phyloP scores from a whole-genome alignment of 1,140 invertebrate genomes.

The Aleiodes sp. region DNA sequence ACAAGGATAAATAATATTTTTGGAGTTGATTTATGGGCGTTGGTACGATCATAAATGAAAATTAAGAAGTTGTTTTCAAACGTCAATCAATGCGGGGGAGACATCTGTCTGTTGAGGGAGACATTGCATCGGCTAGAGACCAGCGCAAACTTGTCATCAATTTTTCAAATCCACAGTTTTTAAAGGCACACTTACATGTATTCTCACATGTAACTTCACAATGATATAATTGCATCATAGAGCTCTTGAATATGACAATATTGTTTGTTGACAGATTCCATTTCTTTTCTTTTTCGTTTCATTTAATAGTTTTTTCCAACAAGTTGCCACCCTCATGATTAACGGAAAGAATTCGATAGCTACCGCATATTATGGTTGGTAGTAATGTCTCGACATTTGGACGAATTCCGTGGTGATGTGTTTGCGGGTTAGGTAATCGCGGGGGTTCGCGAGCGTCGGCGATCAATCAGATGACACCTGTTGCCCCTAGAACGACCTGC shows the following conservation, averaged over 20 bases:
- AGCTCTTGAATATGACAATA: too few species aligned
- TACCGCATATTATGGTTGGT: constrained; percentile 39
- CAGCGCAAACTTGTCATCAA: constrained; percentile 15
- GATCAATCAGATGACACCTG: constrained; percentile 68
- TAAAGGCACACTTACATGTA: neutral
- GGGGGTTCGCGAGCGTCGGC: constrained; percentile 52
- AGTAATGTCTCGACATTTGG: constrained; percentile 55
- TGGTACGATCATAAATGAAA: constrained; percentile 50
- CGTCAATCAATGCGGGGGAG: constrained; percentile 11
- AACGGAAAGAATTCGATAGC: neutral
- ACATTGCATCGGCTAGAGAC: neutral
- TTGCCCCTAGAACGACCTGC: constrained; percentile 53
- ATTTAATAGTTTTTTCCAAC: neutral
- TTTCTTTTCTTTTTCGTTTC: neutral
- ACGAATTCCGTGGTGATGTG: constrained; percentile 52
- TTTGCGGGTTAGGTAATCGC: constrained; percentile 63
- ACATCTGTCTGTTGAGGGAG: neutral
- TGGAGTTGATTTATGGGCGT: neutral
- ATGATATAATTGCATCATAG: too few species aligned
- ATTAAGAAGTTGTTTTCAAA: constrained; percentile 49
- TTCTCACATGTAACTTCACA: constrained; percentile 21
- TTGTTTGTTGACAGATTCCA: too few species aligned
- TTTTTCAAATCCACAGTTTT: neutral
- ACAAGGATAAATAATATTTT: neutral
- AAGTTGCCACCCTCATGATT: neutral